Percentiles rank a stretch among this genome's conserved stretches.
These are phyloP conservation scores for Hirundichthys speculiger DNA, from an alignment of 2,113 vertebrate species.

Conservation along the genomic window DNA sequence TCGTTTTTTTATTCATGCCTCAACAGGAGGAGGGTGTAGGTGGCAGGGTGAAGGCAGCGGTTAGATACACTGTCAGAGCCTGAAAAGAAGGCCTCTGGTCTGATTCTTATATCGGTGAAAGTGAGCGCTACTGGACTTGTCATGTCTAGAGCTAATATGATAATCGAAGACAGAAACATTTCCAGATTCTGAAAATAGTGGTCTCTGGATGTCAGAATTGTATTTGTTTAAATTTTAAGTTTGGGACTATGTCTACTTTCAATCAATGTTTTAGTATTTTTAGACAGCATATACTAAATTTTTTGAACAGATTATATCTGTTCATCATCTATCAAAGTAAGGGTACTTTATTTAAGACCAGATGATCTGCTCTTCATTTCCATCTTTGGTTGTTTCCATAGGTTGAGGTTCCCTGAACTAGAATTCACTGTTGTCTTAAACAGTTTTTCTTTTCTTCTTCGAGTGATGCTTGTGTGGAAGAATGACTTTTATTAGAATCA, in stretches of 20 bases:
- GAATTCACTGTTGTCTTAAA: too few species aligned
- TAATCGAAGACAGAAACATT: too few species aligned
- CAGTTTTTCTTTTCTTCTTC: constrained; percentile 4
- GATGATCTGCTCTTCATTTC: background rate
- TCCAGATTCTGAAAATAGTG: too few species aligned
- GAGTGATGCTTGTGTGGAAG: constrained; percentile 8
- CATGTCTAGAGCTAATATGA: background rate
- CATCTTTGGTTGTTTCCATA: background rate
- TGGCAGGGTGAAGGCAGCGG: constrained; percentile 23
- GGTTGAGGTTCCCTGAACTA: too few species aligned
- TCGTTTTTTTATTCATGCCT: constrained; percentile 19
- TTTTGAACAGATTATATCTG: too few species aligned
- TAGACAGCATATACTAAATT: too few species aligned
- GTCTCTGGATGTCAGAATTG: too few species aligned
- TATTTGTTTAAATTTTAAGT: too few species aligned
- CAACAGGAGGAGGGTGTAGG: constrained; percentile 36
- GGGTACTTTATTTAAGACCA: too few species aligned
- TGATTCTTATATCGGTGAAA: constrained; percentile 3
- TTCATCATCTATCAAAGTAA: too few species aligned
- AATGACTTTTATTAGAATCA: constrained; percentile 24
- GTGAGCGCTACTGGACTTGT: background rate
- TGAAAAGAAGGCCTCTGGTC: constrained; percentile 10
- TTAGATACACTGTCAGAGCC: constrained; percentile 9
- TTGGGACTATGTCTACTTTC: too few species aligned
- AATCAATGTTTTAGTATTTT: too few species aligned